phyloP scores from a whole-genome alignment of 92 coral and sea anemone species.

The Palythoa heliodiscus region DNA sequence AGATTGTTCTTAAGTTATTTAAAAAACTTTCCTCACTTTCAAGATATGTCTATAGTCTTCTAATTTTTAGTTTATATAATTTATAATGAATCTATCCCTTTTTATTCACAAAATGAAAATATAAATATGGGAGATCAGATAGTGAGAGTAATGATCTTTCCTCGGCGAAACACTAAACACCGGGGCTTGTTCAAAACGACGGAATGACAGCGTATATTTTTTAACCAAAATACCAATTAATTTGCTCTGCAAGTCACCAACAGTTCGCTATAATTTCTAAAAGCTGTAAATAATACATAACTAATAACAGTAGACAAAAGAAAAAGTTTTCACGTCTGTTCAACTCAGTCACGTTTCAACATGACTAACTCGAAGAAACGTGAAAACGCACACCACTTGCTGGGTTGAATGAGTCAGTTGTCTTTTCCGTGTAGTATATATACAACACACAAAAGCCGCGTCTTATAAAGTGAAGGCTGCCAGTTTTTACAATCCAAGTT shows the following conservation, averaged over 20 bases:
- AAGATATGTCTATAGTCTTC: neutral
- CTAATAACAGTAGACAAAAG: neutral
- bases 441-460: neutral
- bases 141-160: neutral
- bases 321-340: neutral
- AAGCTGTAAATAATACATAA: neutral
- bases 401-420: neutral
- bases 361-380: neutral
- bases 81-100: neutral
- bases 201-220: neutral
- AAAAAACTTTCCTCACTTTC: neutral
- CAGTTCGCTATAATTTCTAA: neutral
- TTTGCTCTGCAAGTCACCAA: neutral
- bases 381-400: neutral
- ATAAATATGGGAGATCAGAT: neutral
- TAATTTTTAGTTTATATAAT: neutral
- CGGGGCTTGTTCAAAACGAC: neutral
- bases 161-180: neutral
- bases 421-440: neutral
- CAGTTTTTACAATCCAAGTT: neutral
- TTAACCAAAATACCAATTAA: neutral
- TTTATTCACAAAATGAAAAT: neutral
- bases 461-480: neutral
- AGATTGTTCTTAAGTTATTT: conserved; percentile 15
- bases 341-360: neutral